Conservation (phyloP, 2,113 vertebrate species). For the Hoplias malabaricus region DNA sequence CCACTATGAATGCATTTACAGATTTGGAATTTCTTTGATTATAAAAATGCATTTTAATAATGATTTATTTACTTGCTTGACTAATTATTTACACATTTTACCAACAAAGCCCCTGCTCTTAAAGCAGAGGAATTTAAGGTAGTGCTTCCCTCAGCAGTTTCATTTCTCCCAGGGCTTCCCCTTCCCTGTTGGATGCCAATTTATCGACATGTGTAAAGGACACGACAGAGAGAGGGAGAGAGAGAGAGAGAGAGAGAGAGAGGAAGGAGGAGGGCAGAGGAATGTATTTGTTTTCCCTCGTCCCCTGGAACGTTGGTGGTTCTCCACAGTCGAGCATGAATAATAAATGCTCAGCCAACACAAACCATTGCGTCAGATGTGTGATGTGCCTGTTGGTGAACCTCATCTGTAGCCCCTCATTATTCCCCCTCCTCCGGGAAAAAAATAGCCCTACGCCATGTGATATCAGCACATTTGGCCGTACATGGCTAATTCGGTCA, state of each 20-base stretch:
- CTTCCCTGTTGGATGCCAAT: neutral
- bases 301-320: neutral
- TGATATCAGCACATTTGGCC: neutral
- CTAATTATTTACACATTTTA: no score
- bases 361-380: constrained; percentile 36
- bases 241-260: neutral
- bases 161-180: neutral
- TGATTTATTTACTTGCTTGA: no score
- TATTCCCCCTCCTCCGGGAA: neutral
- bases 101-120: neutral
- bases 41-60: no score
- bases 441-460: no score
- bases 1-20: no score
- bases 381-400: neutral
- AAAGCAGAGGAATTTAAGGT: neutral
- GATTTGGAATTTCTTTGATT: no score
- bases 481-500: neutral
- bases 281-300: constrained; percentile 26
- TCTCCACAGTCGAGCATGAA: constrained; percentile 4
- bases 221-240: neutral
- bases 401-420: neutral
- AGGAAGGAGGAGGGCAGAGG: neutral
- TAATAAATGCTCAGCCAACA: constrained; percentile 23
- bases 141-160: neutral
- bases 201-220: neutral